phyloP scores from a whole-genome alignment of 2,888 invertebrate species.

The Noctua janthina region DNA sequence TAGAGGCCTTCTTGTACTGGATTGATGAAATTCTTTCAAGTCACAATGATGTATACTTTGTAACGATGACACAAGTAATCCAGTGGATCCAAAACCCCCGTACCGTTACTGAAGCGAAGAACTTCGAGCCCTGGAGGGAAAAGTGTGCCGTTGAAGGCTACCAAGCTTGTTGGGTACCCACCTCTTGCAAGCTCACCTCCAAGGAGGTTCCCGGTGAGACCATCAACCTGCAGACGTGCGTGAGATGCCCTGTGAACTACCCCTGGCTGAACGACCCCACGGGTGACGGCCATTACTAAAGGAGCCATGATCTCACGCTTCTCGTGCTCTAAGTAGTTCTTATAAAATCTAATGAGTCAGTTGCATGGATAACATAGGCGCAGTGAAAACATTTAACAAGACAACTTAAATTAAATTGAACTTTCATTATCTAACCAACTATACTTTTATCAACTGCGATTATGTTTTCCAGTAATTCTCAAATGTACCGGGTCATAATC shows the following conservation, averaged over 20 bases:
- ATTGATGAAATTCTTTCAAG: conserved; percentile 96
- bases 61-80: conserved; percentile 98
- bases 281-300: conserved; percentile 96
- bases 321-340: conserved; percentile 85
- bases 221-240: conserved; percentile 97
- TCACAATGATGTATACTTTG: conserved; percentile 97
- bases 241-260: conserved; percentile 98
- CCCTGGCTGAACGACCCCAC: conserved; percentile 98
- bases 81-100: conserved; percentile 98
- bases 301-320: conserved; percentile 86
- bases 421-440: conserved; percentile 40
- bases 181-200: conserved; percentile 97
- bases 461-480: conserved; percentile 85
- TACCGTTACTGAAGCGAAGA: conserved; percentile 95
- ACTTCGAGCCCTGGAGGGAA: conserved; percentile 98
- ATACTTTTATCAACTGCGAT: conserved; percentile 73
- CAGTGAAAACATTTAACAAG: conserved; percentile 64
- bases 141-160: conserved; percentile 96
- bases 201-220: conserved; percentile 98
- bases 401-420: conserved; percentile 50
- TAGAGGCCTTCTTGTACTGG: conserved; percentile 98
- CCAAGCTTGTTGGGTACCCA: conserved; percentile 96
- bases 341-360: conserved; percentile 82
- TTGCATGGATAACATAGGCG: conserved; percentile 83
- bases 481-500: conserved; percentile 90